These are phyloP conservation scores for Torymus aiolomorphi DNA, from an alignment of 2,888 invertebrate species.

Conservation along the genomic window DNA sequence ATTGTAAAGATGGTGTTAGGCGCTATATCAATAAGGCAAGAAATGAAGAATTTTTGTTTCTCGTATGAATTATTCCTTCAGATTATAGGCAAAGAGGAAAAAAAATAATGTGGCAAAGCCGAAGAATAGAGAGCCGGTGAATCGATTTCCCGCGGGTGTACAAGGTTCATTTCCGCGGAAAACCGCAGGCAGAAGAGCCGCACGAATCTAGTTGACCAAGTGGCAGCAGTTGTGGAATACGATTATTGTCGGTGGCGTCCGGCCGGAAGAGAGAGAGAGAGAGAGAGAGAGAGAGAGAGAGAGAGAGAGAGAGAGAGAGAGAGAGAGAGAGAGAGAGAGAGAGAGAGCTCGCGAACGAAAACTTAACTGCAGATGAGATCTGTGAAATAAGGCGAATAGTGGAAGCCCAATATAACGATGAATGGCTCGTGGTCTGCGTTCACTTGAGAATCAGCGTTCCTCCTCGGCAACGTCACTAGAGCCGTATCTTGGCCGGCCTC, in stretches of 20 bases:
- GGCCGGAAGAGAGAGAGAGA: background rate
- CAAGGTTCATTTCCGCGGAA: constrained; percentile 55
- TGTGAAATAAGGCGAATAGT: constrained; percentile 20
- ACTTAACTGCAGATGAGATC: constrained; percentile 38
- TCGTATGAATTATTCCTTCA: too few relatives aligned
- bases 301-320: too few relatives aligned
- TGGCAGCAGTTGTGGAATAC: constrained; percentile 34
- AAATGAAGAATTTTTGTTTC: too few relatives aligned
- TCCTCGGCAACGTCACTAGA: too few relatives aligned
- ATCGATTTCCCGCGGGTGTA: constrained; percentile 33
- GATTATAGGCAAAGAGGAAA: too few relatives aligned
- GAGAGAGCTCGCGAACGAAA: constrained; percentile 2
- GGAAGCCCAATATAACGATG: too few relatives aligned
- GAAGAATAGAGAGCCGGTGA: constrained; percentile 20
- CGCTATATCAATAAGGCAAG: too few relatives aligned
- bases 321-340: constrained; percentile 2
- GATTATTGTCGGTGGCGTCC: background rate
- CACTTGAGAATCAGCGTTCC: too few relatives aligned
- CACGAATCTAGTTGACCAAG: constrained; percentile 64
- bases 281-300: too few relatives aligned
- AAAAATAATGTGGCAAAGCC: background rate
- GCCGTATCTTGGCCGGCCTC: too few relatives aligned
- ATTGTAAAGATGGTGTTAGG: too few relatives aligned
- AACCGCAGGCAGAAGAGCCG: constrained; percentile 60
- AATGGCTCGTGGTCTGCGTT: too few relatives aligned